Evolutionary conservation across 1,140 invertebrate species (phyloP).

Genomic region (Camponotus floridanus): DNA sequence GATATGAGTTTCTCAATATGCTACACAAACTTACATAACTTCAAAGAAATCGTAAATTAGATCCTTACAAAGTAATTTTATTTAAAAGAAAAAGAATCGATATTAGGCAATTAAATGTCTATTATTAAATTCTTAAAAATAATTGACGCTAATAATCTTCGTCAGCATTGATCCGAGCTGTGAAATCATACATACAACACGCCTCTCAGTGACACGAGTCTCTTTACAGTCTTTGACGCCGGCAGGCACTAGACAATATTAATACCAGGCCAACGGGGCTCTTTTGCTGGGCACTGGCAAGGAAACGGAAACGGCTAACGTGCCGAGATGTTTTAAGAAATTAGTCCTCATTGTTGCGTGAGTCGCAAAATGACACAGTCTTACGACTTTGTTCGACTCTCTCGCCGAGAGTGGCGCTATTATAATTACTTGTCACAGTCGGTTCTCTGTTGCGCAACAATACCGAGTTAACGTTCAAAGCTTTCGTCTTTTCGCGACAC

Average conservation of each 20-base stretch:
- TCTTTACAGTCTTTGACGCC: constrained; percentile 73
- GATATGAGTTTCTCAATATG: background rate
- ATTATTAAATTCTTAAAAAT: background rate
- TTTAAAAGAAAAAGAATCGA: background rate
- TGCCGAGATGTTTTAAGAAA: constrained; percentile 80
- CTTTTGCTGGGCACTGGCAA: constrained; percentile 77
- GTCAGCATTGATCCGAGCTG: constrained; percentile 26
- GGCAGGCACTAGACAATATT: constrained; percentile 82
- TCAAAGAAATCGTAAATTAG: background rate
- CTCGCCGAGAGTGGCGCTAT: constrained; percentile 24
- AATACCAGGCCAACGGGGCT: constrained; percentile 75
- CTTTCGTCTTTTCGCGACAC: background rate
- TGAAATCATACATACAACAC: background rate
- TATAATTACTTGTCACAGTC: constrained; percentile 60
- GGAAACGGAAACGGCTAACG: constrained; percentile 79
- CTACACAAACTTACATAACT: background rate
- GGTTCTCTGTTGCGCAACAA: background rate
- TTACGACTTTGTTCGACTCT: constrained; percentile 13
- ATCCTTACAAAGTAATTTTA: too few relatives aligned
- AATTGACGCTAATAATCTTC: constrained; percentile 2
- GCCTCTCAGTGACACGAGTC: constrained; percentile 5
- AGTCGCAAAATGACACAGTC: constrained; percentile 55
- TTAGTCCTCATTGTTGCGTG: constrained; percentile 78
- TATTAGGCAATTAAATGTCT: background rate
- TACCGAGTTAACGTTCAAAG: constrained; percentile 27